Conservation (phyloP, 2,888 invertebrate species). For the Perdita meconis region DNA sequence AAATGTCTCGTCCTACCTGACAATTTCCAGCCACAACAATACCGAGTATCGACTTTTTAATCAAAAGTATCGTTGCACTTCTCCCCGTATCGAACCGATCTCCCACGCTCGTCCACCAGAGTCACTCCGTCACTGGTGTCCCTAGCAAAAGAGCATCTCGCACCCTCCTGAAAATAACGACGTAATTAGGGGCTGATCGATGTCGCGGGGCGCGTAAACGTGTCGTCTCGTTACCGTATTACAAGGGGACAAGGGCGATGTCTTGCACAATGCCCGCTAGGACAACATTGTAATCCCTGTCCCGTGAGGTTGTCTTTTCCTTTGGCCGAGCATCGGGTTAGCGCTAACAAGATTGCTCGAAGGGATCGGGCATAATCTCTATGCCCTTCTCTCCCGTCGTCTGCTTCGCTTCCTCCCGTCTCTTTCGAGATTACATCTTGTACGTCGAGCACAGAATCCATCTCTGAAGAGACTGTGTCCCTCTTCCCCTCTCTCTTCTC, state of each 20-base stretch:
- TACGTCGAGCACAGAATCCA: slow-evolving; percentile 62
- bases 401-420: slow-evolving; percentile 60
- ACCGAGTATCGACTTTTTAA: too few species aligned
- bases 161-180: slow-evolving; percentile 9
- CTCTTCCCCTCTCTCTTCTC: neutral
- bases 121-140: neutral
- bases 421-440: slow-evolving; percentile 69
- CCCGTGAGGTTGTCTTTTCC: slow-evolving; percentile 66
- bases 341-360: slow-evolving; percentile 78
- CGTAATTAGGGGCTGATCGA: slow-evolving; percentile 35
- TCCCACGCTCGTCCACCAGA: too few species aligned
- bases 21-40: too few species aligned
- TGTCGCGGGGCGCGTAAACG: slow-evolving; percentile 32
- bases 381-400: slow-evolving; percentile 46
- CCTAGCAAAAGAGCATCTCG: neutral
- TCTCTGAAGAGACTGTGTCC: slow-evolving; percentile 28
- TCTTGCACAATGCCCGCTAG: slow-evolving; percentile 40
- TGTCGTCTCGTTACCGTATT: slow-evolving; percentile 38
- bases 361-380: slow-evolving; percentile 74
- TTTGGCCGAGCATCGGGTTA: slow-evolving; percentile 69
- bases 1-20: too few species aligned
- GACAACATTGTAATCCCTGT: slow-evolving; percentile 60
- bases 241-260: slow-evolving; percentile 18
- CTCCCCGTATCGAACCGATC: too few species aligned
- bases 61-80: too few species aligned